Percentiles rank a stretch among this genome's conserved stretches.
These are phyloP conservation scores for Diploptera punctata DNA, from an alignment of 2,888 invertebrate genomes.

Conservation along the genomic window DNA sequence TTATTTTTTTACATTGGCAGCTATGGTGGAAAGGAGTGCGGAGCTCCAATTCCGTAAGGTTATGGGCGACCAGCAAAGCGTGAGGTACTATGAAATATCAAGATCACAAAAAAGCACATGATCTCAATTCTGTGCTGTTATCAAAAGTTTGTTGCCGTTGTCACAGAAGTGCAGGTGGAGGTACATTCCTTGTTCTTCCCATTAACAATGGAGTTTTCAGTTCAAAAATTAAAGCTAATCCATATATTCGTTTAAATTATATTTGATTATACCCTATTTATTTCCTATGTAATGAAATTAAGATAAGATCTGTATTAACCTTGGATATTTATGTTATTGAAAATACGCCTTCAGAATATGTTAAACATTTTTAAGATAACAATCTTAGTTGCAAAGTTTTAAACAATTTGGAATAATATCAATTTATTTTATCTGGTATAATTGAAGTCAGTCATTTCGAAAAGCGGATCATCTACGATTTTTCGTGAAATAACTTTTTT, in stretches of 20 bases:
- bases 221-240: neutral
- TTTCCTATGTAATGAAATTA: no score
- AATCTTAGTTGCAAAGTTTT: no score
- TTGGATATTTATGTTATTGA: no score
- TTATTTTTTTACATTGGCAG: slow-evolving; percentile 56
- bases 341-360: no score
- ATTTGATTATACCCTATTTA: no score
- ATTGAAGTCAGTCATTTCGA: no score
- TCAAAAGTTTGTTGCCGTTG: slow-evolving; percentile 93
- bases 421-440: no score
- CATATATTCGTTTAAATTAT: neutral
- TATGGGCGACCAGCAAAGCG: slow-evolving; percentile 90
- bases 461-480: no score
- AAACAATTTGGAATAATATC: no score
- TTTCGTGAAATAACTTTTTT: no score
- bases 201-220: slow-evolving; percentile 79
- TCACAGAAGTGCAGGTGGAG: slow-evolving; percentile 92
- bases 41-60: slow-evolving; percentile 94
- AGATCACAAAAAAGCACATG: slow-evolving; percentile 95
- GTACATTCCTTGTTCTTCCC: slow-evolving; percentile 90
- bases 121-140: slow-evolving; percentile 95
- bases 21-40: slow-evolving; percentile 90
- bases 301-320: no score
- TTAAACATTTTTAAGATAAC: no score
- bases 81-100: slow-evolving; percentile 91